Base-by-base conservation (phyloP, 2,113 vertebrate genomes). In the Halcyon senegalensis region DNA sequence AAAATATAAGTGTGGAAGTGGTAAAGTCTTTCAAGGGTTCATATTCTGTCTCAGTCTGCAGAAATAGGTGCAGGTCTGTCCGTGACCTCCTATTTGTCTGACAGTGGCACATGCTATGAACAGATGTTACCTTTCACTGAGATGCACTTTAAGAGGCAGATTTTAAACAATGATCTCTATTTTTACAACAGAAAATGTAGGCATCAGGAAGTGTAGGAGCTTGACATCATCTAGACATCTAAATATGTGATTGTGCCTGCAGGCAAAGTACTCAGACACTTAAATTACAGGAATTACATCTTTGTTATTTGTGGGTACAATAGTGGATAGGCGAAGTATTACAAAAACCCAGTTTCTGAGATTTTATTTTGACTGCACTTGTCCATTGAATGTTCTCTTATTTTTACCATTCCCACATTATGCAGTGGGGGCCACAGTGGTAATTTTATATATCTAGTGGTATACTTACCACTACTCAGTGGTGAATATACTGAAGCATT, bases 211-310 rank as follows among this genome's bases (percentile, higher is more conserved):
- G 30, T 48, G 16, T 9, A 75, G 30, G 55, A 91, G 6, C 46
- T 91, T 90, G 60, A 93, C 69, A 93, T 83, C 30, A 76, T 39
- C 63, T 82, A 93, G 78, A 90, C 48, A 17, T 72, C 31, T 78
- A 93, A 93, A 37, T 64, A 87, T 33, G 51, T 68, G 70, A 85
- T 82, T 73, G 33, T 44, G 58, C 82, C 89, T 77, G 44, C 50
- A 76, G 74, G 94, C 62, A 76, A 93, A 91, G 39, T 91, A 82
- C n/a, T 90, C 81, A 94, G 87, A 91, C 74, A 75, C 58, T 87
- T 72, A 76, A 94, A 94, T 94, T 87, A 78, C 35, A 87, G 64
- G 53, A 84, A 89, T 93, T 87, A 67, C 19, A 41, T 37, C 0
- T 5, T 37, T 68, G 30, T 37, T 79, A 64, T 35, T 89, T 93